Conservation (phyloP, 2,113 vertebrate genomes). For the Corythornis madagascariensis region DNA sequence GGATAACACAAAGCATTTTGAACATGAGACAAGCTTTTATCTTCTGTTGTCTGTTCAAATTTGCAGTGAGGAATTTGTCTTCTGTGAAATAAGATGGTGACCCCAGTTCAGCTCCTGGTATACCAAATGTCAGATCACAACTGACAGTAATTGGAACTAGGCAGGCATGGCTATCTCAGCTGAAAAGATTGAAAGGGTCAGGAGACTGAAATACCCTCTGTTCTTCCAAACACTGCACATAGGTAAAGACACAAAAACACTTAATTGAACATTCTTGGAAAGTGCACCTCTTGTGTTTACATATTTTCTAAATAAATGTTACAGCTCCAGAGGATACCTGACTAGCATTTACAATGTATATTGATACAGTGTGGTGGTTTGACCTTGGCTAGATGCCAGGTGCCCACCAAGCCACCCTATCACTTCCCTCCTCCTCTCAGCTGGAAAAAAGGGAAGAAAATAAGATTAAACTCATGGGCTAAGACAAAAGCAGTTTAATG, state of each 20-base stretch:
- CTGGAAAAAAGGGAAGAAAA: no score
- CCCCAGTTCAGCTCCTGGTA: neutral
- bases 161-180: neutral
- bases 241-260: neutral
- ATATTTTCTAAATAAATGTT: neutral
- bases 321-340: neutral
- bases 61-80: neutral
- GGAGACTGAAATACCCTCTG: neutral
- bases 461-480: no score
- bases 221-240: neutral
- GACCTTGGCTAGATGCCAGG: no score
- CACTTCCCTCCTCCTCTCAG: no score
- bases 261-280: neutral
- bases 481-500: no score
- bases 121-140: neutral
- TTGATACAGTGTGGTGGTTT: neutral
- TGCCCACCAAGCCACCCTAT: no score
- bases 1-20: neutral
- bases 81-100: neutral
- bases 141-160: neutral
- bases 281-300: neutral
- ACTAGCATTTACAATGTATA: neutral
- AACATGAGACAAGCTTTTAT: neutral
- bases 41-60: neutral
- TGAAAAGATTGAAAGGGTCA: neutral